A percentile compares a stretch with the other conserved stretches of the same genome.
Evolutionary conservation across 2,888 invertebrate species (phyloP).

Genomic region (Aromia moschata): DNA sequence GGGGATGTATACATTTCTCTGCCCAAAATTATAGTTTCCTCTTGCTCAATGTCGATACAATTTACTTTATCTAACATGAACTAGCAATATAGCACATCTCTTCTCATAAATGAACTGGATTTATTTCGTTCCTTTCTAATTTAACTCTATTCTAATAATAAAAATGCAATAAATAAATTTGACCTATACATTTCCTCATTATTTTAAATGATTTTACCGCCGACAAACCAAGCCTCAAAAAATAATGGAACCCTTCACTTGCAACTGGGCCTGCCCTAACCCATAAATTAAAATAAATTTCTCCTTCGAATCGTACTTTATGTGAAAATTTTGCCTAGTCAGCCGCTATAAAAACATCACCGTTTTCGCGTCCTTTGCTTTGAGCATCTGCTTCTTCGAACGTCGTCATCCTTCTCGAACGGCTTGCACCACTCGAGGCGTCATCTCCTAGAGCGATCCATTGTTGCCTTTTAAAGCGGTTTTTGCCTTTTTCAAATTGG

Average conservation of each 20-base stretch:
- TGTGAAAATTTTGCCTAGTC: conserved; percentile 16
- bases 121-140: too few relatives aligned
- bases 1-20: too few relatives aligned
- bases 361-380: conserved; percentile 15
- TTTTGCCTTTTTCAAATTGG: conserved; percentile 55
- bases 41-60: too few relatives aligned
- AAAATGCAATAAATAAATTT: too few relatives aligned
- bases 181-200: too few relatives aligned
- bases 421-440: conserved; percentile 49
- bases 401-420: conserved; percentile 44
- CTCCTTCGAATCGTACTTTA: conserved; percentile 22
- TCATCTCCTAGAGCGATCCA: conserved; percentile 51
- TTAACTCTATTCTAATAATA: too few relatives aligned
- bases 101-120: too few relatives aligned
- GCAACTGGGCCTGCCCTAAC: conserved; percentile 48
- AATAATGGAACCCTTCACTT: conserved; percentile 42
- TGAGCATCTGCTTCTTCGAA: conserved; percentile 50
- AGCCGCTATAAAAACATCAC: conserved; percentile 26
- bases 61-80: too few relatives aligned
- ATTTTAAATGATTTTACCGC: background rate
- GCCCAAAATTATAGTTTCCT: too few relatives aligned
- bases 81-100: too few relatives aligned
- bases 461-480: conserved; percentile 55
- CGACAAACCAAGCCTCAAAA: conserved; percentile 36
- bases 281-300: conserved; percentile 45